Conservation (phyloP, 2,888 invertebrate species). For the Xestia rhomboidea region DNA sequence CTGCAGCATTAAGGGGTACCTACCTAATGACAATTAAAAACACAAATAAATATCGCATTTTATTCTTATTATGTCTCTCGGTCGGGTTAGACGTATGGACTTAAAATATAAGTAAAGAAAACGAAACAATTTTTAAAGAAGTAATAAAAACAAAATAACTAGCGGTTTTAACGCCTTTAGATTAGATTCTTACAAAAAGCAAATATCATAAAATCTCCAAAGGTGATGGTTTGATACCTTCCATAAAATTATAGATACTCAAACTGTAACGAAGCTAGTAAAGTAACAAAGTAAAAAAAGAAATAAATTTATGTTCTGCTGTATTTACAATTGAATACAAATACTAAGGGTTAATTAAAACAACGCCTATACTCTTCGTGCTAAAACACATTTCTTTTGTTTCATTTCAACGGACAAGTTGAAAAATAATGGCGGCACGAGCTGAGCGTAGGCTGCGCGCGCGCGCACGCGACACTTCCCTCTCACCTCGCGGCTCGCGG, state of each 20-base stretch:
- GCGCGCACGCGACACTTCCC: conserved; percentile 82
- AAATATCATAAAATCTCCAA: conserved; percentile 45
- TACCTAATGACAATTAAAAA: conserved; percentile 34
- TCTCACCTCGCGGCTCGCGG: conserved; percentile 77
- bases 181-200: conserved; percentile 36
- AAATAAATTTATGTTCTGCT: conserved; percentile 16
- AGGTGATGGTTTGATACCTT: conserved; percentile 41
- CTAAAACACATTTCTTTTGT: conserved; percentile 73
- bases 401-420: conserved; percentile 77
- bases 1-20: conserved; percentile 22
- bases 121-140: conserved; percentile 34
- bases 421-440: conserved; percentile 81
- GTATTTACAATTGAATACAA: conserved; percentile 43
- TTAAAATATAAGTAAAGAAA: conserved; percentile 27
- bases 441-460: conserved; percentile 84
- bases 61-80: conserved; percentile 20
- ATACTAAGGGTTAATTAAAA: conserved; percentile 62
- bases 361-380: conserved; percentile 52
- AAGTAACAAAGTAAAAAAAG: conserved; percentile 9
- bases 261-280: conserved; percentile 32
- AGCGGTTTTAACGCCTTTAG: conserved; percentile 38
- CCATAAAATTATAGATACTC: conserved; percentile 39
- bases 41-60: conserved; percentile 45
- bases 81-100: conserved; percentile 12
- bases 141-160: conserved; percentile 44